Evolutionary conservation across 1,140 invertebrate species (phyloP).

Genomic region (Drosophila pectinifera): DNA sequence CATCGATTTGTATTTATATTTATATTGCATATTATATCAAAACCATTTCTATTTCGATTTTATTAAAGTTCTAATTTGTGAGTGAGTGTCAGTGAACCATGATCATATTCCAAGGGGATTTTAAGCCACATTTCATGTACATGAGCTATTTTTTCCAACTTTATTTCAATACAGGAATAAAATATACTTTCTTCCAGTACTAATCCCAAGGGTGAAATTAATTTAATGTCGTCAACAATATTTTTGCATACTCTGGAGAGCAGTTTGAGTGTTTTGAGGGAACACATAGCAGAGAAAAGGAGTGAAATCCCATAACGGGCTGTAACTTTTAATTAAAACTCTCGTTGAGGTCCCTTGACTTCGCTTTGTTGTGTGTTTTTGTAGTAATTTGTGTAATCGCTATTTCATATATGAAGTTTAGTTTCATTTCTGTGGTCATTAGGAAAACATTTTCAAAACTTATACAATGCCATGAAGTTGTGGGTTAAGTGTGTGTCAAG

Average conservation of each 20-base stretch:
- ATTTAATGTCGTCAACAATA: conserved; percentile 70
- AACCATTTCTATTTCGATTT: conserved; percentile 40
- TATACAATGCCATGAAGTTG: conserved; percentile 26
- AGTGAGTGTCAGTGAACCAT: conserved; percentile 27
- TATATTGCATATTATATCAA: conserved; percentile 4
- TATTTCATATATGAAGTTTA: conserved; percentile 42
- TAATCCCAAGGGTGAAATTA: conserved; percentile 56
- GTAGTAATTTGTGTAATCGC: conserved; percentile 66
- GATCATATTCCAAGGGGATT: background rate
- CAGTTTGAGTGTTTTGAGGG: background rate
- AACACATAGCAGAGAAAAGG: conserved; percentile 1
- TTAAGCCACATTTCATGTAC: background rate
- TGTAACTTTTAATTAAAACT: conserved; percentile 77
- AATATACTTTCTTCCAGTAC: background rate
- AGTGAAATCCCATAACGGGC: conserved; percentile 26
- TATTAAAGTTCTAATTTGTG: conserved; percentile 61
- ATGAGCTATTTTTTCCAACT: no score
- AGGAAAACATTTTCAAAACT: conserved; percentile 45
- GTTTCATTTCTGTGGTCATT: conserved; percentile 55
- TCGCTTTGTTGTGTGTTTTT: conserved; percentile 20
- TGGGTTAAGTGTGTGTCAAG: conserved; percentile 29
- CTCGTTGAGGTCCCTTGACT: conserved; percentile 13
- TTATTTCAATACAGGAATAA: background rate
- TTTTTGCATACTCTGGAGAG: conserved; percentile 42
- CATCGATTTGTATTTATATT: conserved; percentile 4